Evolutionary conservation across 2,888 invertebrate species (phyloP).

Genomic region (Peribatodes rhomboidaria): DNA sequence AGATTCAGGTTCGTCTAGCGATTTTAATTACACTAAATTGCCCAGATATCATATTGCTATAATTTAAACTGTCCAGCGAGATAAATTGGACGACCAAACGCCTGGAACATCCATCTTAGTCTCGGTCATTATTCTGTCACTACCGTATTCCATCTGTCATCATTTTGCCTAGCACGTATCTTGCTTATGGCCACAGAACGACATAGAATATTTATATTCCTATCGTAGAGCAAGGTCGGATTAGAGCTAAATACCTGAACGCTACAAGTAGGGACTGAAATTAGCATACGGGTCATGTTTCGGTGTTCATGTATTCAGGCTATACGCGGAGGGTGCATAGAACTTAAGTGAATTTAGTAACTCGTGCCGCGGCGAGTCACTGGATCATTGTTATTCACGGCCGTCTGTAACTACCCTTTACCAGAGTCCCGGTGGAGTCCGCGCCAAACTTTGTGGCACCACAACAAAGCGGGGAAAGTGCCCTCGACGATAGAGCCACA

Average conservation of each 20-base stretch:
- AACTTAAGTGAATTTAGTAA: slow-evolving; percentile 39
- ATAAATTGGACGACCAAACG: too few species aligned
- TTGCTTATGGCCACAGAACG: not conserved
- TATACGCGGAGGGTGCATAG: slow-evolving; percentile 36
- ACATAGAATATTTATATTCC: not conserved
- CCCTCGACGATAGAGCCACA: not conserved
- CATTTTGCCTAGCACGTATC: not conserved
- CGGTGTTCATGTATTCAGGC: slow-evolving; percentile 33
- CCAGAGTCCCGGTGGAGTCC: slow-evolving; percentile 10
- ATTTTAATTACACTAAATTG: too few species aligned
- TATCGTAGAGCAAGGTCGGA: not conserved
- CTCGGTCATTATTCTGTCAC: too few species aligned
- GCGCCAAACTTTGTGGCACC: slow-evolving; percentile 1
- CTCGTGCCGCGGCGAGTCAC: slow-evolving; percentile 29
- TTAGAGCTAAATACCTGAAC: not conserved
- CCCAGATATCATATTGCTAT: too few species aligned
- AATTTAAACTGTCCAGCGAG: too few species aligned
- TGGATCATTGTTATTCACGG: slow-evolving; percentile 42
- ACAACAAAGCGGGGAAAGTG: not conserved
- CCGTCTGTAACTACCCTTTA: slow-evolving; percentile 27
- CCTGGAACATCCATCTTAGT: too few species aligned
- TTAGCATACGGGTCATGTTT: slow-evolving; percentile 12
- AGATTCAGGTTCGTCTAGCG: too few species aligned
- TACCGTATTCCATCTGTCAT: too few species aligned
- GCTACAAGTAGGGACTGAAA: not conserved